These are phyloP conservation scores for Podarcis muralis DNA, from an alignment of 2,113 vertebrate species.

Conservation along the genomic window DNA sequence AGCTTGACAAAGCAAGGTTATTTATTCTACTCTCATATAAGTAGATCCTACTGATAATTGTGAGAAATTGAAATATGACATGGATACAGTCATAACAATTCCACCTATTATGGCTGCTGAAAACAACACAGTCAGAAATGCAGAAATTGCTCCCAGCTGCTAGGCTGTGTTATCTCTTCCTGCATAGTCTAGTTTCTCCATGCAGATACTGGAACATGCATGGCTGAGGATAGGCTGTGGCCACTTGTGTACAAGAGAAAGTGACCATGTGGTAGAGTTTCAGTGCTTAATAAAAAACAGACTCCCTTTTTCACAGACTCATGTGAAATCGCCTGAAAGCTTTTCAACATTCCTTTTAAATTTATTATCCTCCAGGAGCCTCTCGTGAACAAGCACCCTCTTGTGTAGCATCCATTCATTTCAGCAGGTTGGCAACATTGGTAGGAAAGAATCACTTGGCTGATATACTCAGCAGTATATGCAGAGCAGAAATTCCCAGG, in stretches of 20 bases:
- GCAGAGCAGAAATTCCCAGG: background rate
- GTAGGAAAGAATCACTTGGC: background rate
- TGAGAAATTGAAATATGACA: background rate
- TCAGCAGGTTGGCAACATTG: background rate
- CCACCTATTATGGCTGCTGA: background rate
- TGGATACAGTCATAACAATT: background rate
- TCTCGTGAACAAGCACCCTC: background rate
- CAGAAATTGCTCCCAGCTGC: background rate
- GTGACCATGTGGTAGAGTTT: background rate
- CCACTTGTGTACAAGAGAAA: background rate
- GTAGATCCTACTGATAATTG: background rate
- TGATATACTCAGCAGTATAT: background rate
- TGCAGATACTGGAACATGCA: background rate
- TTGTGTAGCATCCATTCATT: background rate
- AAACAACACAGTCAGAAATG: background rate
- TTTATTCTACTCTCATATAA: background rate
- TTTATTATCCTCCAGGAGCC: background rate
- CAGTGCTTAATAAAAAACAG: background rate
- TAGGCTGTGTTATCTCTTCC: background rate
- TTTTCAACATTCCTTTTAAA: conserved; percentile 4
- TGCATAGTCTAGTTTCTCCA: background rate
- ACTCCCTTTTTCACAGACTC: background rate
- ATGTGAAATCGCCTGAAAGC: background rate
- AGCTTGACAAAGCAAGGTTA: background rate
- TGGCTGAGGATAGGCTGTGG: background rate